Percentiles rank a stretch among this genome's conserved stretches.
Evolutionary conservation across 2,888 invertebrate species (phyloP).

Genomic region (Ophioninae sp.): DNA sequence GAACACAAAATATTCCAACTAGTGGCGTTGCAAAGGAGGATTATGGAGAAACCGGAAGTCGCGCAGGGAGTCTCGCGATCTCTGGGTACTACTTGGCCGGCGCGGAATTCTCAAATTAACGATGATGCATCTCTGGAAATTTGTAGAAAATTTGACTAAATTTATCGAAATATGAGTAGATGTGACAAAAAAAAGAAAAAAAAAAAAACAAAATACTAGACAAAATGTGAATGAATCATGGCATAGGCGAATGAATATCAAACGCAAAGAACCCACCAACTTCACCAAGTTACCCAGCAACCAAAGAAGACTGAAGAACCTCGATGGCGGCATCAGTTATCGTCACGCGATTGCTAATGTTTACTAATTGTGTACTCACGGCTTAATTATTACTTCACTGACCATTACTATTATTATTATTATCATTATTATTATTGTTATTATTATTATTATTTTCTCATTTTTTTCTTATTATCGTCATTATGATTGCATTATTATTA

Average conservation of each 20-base stretch:
- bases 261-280: conserved; percentile 63
- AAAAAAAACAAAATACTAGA: conserved; percentile 36
- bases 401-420: conserved; percentile 54
- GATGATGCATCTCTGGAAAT: conserved; percentile 13
- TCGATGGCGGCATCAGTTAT: conserved; percentile 78
- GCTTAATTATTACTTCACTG: conserved; percentile 63
- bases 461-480: no score
- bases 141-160: no score
- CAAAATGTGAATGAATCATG: conserved; percentile 34
- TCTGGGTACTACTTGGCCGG: conserved; percentile 53
- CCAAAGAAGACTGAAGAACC: conserved; percentile 84
- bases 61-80: conserved; percentile 36
- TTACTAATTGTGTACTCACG: conserved; percentile 62
- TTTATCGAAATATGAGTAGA: no score
- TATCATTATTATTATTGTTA: conserved; percentile 59
- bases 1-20: no score
- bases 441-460: conserved; percentile 43
- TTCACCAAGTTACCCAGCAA: conserved; percentile 82
- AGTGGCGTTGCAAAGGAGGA: no score
- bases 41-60: conserved; percentile 24
- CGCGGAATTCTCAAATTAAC: not conserved
- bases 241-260: conserved; percentile 16
- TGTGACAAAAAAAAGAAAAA: conserved; percentile 41
- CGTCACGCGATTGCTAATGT: conserved; percentile 72
- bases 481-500: conserved; percentile 47